Conservation (phyloP, 1,140 invertebrate genomes). For the Lutraria rhynchaena region DNA sequence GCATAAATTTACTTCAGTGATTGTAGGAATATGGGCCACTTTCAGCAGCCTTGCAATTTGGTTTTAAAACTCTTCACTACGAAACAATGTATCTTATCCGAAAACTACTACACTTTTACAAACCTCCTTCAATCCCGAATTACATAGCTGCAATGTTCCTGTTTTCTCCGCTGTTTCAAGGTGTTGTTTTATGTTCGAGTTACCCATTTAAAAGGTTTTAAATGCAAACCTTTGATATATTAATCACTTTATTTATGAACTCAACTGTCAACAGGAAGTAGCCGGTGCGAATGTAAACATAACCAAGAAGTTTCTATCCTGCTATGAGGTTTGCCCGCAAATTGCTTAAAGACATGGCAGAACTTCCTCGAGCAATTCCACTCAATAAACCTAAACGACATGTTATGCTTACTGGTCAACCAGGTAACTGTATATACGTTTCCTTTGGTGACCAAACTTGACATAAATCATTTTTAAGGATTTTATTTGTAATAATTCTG, state of each 20-base stretch:
- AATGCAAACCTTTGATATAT: too few species aligned
- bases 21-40: too few species aligned
- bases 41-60: too few species aligned
- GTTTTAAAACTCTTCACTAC: too few species aligned
- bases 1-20: too few species aligned
- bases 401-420: slow-evolving; percentile 52
- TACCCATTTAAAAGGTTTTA: slow-evolving; percentile 88
- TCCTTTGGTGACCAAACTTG: too few species aligned
- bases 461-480: too few species aligned
- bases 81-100: not conserved
- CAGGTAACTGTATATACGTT: slow-evolving; percentile 20
- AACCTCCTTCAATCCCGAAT: slow-evolving; percentile 89
- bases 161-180: slow-evolving; percentile 96
- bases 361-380: slow-evolving; percentile 20
- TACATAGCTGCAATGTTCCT: slow-evolving; percentile 93
- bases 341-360: slow-evolving; percentile 33
- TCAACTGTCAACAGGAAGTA: slow-evolving; percentile 29
- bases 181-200: slow-evolving; percentile 92
- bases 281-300: slow-evolving; percentile 35
- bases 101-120: not conserved
- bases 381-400: slow-evolving; percentile 38
- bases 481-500: too few species aligned
- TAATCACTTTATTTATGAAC: too few species aligned
- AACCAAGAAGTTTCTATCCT: not conserved
- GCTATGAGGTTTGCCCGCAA: not conserved